Percentiles rank a stretch among this genome's conserved stretches.
These are phyloP conservation scores for Trissolcus brochymenae DNA, from an alignment of 2,888 invertebrate species.

Conservation along the genomic window DNA sequence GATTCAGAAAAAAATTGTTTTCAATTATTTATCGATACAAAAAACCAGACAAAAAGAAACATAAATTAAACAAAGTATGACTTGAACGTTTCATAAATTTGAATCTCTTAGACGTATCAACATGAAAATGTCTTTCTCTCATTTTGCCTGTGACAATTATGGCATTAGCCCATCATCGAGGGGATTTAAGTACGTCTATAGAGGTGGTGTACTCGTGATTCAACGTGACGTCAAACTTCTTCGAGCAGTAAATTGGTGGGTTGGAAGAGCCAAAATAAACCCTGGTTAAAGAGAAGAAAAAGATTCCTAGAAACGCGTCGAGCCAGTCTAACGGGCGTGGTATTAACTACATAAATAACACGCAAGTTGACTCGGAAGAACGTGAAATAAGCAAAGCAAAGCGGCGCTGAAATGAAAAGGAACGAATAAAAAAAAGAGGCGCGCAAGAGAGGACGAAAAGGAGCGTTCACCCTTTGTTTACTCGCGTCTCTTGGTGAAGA, in stretches of 20 bases:
- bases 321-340: conserved; percentile 67
- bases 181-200: conserved; percentile 30
- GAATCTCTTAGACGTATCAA: too few relatives aligned
- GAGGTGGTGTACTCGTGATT: conserved; percentile 27
- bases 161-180: conserved; percentile 42
- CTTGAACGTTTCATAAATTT: too few relatives aligned
- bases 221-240: conserved; percentile 59
- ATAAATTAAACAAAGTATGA: too few relatives aligned
- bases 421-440: conserved; percentile 51
- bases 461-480: conserved; percentile 56
- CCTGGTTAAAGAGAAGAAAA: conserved; percentile 53
- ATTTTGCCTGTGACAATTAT: conserved; percentile 60
- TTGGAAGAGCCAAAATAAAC: conserved; percentile 59
- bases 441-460: conserved; percentile 43
- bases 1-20: too few relatives aligned
- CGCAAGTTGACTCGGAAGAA: conserved; percentile 59
- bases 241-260: conserved; percentile 67
- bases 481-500: conserved; percentile 37
- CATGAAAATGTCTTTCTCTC: conserved; percentile 8
- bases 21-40: too few relatives aligned
- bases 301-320: conserved; percentile 66
- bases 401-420: conserved; percentile 39
- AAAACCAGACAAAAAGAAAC: too few relatives aligned
- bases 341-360: conserved; percentile 72
- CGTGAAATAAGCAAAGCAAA: conserved; percentile 51